These are phyloP conservation scores for Ceyx margarethae DNA, from an alignment of 2,113 vertebrate genomes.

Conservation along the genomic window DNA sequence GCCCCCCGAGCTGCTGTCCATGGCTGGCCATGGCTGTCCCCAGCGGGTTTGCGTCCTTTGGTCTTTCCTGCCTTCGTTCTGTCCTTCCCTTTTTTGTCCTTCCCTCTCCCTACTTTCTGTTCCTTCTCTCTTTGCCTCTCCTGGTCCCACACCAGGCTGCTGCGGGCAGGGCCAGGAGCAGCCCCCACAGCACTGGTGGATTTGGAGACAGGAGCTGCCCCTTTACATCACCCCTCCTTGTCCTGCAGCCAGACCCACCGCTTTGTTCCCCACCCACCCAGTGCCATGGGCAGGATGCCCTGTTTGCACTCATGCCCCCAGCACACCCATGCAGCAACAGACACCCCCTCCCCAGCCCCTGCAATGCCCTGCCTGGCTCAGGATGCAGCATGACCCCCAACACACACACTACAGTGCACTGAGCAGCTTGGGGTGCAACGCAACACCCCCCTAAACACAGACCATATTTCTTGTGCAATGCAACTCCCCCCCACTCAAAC, in stretches of 20 bases:
- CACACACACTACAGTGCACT: not conserved
- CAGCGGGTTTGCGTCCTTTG: not conserved
- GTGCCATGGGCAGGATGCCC: too few species aligned
- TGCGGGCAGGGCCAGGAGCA: not conserved
- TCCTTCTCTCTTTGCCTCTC: not conserved
- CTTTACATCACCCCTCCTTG: rapidly evolving
- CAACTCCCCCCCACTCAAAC: not conserved
- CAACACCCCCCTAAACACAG: not conserved
- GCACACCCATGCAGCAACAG: not conserved
- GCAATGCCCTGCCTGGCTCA: not conserved
- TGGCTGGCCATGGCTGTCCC: not conserved
- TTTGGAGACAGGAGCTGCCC: not conserved
- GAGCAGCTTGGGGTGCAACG: not conserved
- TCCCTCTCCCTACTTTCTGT: not conserved
- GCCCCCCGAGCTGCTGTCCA: not conserved
- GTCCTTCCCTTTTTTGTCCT: not conserved
- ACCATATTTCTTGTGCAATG: rapidly evolving
- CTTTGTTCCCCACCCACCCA: not conserved
- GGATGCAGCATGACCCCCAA: rapidly evolving
- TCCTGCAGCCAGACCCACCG: not conserved
- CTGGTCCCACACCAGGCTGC: not conserved
- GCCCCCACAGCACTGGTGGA: not conserved
- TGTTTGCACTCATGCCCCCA: not conserved
- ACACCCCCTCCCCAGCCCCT: not conserved
- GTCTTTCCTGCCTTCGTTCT: not conserved